Base-by-base conservation (phyloP, 2,113 vertebrate species). In the Microtus pennsylvanicus region DNA sequence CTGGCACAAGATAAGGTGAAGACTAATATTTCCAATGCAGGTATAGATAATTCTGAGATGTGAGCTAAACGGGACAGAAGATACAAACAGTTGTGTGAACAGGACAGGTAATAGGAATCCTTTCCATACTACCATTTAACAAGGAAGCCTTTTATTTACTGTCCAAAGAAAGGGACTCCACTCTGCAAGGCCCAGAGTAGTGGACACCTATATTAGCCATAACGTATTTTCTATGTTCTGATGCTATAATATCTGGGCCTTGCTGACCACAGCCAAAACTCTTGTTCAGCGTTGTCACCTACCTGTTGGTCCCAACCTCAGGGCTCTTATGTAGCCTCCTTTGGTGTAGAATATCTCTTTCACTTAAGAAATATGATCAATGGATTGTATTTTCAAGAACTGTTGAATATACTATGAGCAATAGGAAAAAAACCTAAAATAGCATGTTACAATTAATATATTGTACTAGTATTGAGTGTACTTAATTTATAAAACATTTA, bases 21-120 rank as follows among this genome's bases (percentile, higher is more conserved):
- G 76, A 92, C 35, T 45, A n/a, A 87, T 89, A 93, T 94, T 96
- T 38, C 94, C 45, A 95, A 52, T 90, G 81, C 87, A 7, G 21
- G 19, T 69, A 67, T 69, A 89, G 24, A n/a, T 85, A 42, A 75
- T 55, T 86, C 52, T 94, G 61, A 96, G 17, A 65, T 52, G 17
- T 52, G 28, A 83, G 28, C 52, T 70, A 69, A 30, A 93, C 0
- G 69, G 76, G 28, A 16, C 21, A 52, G 47, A 81, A 85, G 19
- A 88, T 80, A 69, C 19, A 67, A 17, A 92, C 67, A 72, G 35
- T 58, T 87, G 63, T 65, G 21, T 88, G 58, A 75, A 87, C 21
- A 14, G 95, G 28, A 90, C 96, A 93, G 24, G 42, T 78, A 92
- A 42, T 63, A 58, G 69, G 45, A 91, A 91, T 61, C 89, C 0